Percentiles rank a stretch among this genome's conserved stretches.
phyloP scores from a whole-genome alignment of 2,888 invertebrate genomes.

The Eugnorisma glareosa region DNA sequence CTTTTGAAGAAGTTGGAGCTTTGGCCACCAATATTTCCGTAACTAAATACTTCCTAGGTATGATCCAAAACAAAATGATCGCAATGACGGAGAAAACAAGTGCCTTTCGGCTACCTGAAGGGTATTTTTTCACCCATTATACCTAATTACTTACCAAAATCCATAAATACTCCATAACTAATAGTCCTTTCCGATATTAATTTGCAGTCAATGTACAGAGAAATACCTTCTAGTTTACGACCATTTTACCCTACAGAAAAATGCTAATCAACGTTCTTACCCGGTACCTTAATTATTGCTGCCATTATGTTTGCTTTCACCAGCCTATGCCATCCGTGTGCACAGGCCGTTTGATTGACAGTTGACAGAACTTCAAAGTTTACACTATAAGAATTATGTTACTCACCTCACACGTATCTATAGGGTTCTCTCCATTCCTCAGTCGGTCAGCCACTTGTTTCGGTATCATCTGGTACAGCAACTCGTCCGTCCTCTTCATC shows the following conservation, averaged over 20 bases:
- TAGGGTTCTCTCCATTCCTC: constrained; percentile 98
- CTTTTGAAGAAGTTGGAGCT: no score
- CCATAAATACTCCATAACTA: no score
- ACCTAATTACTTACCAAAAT: no score
- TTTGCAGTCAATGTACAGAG: neutral
- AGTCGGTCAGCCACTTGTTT: constrained; percentile 98
- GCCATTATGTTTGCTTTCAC: neutral
- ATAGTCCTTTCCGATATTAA: no score
- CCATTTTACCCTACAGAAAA: neutral
- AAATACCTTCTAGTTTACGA: neutral
- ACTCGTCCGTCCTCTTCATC: constrained; percentile 98
- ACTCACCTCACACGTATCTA: constrained; percentile 98
- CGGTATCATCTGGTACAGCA: constrained; percentile 99
- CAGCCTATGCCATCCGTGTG: no score
- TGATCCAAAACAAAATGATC: no score
- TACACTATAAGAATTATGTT: neutral
- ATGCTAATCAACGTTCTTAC: neutral
- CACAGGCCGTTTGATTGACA: neutral
- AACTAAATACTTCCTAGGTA: no score
- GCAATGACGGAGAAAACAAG: no score
- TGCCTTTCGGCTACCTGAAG: no score
- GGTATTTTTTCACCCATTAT: no score
- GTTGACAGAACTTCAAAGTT: neutral
- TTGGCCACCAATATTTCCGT: no score
- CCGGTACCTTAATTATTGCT: neutral